Conservation (phyloP, 1,140 invertebrate genomes). For the Cheumatopsyche charites region DNA sequence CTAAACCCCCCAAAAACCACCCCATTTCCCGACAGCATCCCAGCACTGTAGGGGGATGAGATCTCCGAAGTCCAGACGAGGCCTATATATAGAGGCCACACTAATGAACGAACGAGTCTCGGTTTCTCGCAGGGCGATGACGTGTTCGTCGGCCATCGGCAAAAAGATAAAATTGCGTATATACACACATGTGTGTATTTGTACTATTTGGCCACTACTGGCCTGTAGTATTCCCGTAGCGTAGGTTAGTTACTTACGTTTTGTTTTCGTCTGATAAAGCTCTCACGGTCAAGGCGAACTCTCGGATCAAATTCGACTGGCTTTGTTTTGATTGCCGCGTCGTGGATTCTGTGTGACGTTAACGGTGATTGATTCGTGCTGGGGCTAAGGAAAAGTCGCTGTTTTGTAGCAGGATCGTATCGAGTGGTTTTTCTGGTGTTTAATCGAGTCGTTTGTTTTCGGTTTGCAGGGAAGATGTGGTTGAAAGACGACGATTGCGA, state of each 20-base stretch:
- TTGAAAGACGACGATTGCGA: constrained; percentile 53
- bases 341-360: no score
- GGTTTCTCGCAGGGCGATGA: constrained; percentile 40
- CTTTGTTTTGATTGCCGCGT: background rate
- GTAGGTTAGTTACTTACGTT: constrained; percentile 46
- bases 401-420: no score
- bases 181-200: background rate
- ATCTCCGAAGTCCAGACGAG: background rate
- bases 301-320: background rate
- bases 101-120: constrained; percentile 46
- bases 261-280: constrained; percentile 30
- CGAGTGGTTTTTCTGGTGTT: no score
- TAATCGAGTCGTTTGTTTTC: no score
- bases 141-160: constrained; percentile 40
- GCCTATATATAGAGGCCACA: constrained; percentile 27
- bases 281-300: constrained; percentile 9
- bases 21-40: no score
- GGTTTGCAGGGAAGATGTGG: constrained; percentile 57
- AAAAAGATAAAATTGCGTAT: constrained; percentile 38
- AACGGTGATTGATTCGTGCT: no score
- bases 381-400: no score
- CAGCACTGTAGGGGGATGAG: no score
- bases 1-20: no score
- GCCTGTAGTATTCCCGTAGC: constrained; percentile 30
- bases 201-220: constrained; percentile 28